phyloP scores from a whole-genome alignment of 2,888 invertebrate species.

The Seladonia tumulorum region DNA sequence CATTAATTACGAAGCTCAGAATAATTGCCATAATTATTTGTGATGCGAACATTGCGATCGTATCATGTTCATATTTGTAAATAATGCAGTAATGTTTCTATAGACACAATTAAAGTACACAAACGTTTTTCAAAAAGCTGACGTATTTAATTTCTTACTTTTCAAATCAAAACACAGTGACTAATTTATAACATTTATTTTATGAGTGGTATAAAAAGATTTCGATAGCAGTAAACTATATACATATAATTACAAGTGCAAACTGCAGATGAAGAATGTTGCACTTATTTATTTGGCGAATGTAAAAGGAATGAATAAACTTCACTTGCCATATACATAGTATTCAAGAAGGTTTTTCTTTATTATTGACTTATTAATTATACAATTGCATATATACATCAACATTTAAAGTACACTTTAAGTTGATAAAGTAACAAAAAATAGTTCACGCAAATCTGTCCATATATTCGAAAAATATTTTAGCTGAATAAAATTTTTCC shows the following conservation, averaged over 20 bases:
- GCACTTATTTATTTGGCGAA: background rate
- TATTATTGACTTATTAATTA: conserved; percentile 23
- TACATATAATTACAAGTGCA: conserved; percentile 6
- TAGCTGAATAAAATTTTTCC: background rate
- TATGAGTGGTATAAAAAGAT: conserved; percentile 1
- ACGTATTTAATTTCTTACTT: conserved; percentile 26
- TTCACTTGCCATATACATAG: background rate
- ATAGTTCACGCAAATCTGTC: conserved; percentile 4
- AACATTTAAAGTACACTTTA: conserved; percentile 14
- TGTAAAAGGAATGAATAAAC: conserved; percentile 1
- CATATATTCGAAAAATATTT: background rate
- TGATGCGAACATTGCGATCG: conserved; percentile 28
- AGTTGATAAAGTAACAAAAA: background rate
- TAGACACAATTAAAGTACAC: conserved; percentile 43
- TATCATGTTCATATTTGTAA: conserved; percentile 43
- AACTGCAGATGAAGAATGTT: background rate
- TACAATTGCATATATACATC: conserved; percentile 14
- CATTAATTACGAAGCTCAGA: conserved; percentile 6
- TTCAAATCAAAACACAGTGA: background rate
- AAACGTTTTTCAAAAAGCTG: background rate
- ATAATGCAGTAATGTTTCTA: conserved; percentile 44
- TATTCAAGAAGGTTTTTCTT: conserved; percentile 17
- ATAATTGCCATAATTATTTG: conserved; percentile 43
- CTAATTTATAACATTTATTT: conserved; percentile 9
- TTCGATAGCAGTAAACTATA: conserved; percentile 11